Conservation (phyloP, 1,140 invertebrate genomes). For the Drosophila orosa region DNA sequence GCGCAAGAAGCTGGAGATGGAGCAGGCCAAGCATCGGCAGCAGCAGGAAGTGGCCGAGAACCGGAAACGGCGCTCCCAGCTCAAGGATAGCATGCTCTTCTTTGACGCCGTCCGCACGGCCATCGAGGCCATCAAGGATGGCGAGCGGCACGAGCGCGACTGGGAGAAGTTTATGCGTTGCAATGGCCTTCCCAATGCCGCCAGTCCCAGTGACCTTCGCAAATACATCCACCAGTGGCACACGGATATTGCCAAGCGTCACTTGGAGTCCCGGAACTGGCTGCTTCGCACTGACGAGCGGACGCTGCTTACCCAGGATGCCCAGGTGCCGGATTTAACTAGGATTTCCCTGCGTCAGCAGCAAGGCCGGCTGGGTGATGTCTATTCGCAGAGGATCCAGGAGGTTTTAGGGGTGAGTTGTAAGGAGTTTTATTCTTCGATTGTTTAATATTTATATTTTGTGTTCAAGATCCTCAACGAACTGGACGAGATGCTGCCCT, state of each 20-base stretch:
- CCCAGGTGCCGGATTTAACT: slow-evolving; percentile 66
- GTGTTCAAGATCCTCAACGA: slow-evolving; percentile 68
- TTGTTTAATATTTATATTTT: background rate
- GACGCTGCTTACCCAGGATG: slow-evolving; percentile 80
- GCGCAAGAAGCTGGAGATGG: slow-evolving; percentile 79
- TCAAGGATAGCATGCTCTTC: slow-evolving; percentile 75
- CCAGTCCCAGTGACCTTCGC: slow-evolving; percentile 86
- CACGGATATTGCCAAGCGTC: slow-evolving; percentile 84
- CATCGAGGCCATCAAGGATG: slow-evolving; percentile 72
- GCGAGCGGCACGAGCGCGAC: slow-evolving; percentile 79
- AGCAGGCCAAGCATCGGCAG: slow-evolving; percentile 77
- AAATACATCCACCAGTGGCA: slow-evolving; percentile 88
- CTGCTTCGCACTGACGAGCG: slow-evolving; percentile 82
- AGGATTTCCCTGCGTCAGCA: slow-evolving; percentile 67
- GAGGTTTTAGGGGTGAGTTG: slow-evolving; percentile 84
- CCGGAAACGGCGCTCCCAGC: slow-evolving; percentile 62
- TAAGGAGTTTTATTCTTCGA: background rate
- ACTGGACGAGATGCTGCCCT: slow-evolving; percentile 66
- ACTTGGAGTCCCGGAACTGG: slow-evolving; percentile 83
- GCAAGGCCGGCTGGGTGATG: slow-evolving; percentile 78
- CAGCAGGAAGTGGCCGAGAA: slow-evolving; percentile 81
- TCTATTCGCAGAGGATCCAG: slow-evolving; percentile 79
- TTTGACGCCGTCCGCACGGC: slow-evolving; percentile 63
- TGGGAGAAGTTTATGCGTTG: slow-evolving; percentile 88
- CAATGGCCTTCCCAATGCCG: slow-evolving; percentile 87